Base-by-base conservation (phyloP, 1,140 invertebrate species). In the Elysia chlorotica region DNA sequence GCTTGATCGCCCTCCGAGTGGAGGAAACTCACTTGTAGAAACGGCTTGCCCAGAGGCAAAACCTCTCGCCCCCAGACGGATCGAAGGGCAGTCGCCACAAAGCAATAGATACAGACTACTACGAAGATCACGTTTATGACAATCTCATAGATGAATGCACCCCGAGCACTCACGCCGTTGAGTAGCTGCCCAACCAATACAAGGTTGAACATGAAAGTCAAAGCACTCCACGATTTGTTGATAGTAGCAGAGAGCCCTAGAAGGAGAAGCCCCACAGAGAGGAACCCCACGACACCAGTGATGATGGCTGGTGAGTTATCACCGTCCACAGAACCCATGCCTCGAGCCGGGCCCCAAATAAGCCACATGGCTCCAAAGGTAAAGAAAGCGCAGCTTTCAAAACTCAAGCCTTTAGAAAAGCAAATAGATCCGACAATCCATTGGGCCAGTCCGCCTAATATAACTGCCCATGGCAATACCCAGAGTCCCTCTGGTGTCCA, bases 341-440 rank as follows among this genome's bases (percentile, higher is more conserved):
- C 76, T 19, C 74, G 33, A 14, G 76, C 71, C 2, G 79, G 69
- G 5, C 81, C 81, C 80, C 80, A 81, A 19, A 83, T 81, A 2
- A 78, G 53, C 81, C 81, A 83, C 25, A 83, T 66, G 0, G 71
- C 68, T 6, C 78, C 77, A 65, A 76, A 80, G 0, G 77, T 74
- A 28, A 80, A 70, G 70, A 79, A 81, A 0, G 78, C 74, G 71
- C 76, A 79, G 63, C 80, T 80, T 62, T 83, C 81, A 54, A 83
- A 81, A 31, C 80, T 80, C 31, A 79, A 31, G 1, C 81, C 81
- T 65, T 79, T 54, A 6, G 81, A 68, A 76, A 83, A 81, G 36
- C 70, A 69, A 6, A 83, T 66, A 54, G 77, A 81, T 1, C 78
- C 81, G 0, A 81, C 76, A 38, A 74, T 66, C 53, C 79, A 73